Evolutionary conservation across 2,888 invertebrate genomes (phyloP).

Genomic region (Maniola hyperantus): DNA sequence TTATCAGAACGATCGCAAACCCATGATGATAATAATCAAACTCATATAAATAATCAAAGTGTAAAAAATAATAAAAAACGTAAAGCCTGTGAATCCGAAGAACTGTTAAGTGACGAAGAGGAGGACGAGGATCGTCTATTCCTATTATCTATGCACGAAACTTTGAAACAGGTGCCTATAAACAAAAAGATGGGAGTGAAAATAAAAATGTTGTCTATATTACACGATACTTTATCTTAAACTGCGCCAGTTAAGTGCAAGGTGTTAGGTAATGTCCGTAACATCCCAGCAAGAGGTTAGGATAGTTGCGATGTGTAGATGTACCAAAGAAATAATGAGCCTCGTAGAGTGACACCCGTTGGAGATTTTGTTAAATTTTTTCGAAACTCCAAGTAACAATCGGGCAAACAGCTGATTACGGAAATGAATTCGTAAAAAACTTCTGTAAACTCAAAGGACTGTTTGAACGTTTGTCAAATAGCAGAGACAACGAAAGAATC

Average conservation of each 20-base stretch:
- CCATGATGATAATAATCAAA: neutral
- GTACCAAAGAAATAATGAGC: too few species aligned
- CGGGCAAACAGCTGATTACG: too few species aligned
- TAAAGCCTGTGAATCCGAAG: slow-evolving; percentile 17
- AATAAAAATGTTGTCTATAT: slow-evolving; percentile 30
- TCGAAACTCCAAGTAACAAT: too few species aligned
- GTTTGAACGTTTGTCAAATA: too few species aligned
- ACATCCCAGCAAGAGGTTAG: too few species aligned
- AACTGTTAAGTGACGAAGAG: slow-evolving; percentile 12
- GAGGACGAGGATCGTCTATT: slow-evolving; percentile 31
- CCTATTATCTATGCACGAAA: slow-evolving; percentile 29
- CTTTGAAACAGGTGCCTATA: slow-evolving; percentile 25
- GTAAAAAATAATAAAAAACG: slow-evolving; percentile 16
- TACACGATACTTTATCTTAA: slow-evolving; percentile 21
- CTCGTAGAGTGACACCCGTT: too few species aligned
- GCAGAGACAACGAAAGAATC: too few species aligned
- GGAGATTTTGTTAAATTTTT: too few species aligned
- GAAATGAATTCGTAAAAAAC: too few species aligned
- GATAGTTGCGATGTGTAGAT: too few species aligned
- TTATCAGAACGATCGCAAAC: slow-evolving; percentile 9
- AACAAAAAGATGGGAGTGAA: slow-evolving; percentile 29
- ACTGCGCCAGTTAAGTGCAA: neutral
- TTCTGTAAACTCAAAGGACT: too few species aligned
- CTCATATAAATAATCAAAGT: neutral
- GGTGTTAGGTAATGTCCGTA: too few species aligned